These are phyloP conservation scores for Pterobdella sp. DNA, from an alignment of 2,888 invertebrate genomes.

Conservation along the genomic window DNA sequence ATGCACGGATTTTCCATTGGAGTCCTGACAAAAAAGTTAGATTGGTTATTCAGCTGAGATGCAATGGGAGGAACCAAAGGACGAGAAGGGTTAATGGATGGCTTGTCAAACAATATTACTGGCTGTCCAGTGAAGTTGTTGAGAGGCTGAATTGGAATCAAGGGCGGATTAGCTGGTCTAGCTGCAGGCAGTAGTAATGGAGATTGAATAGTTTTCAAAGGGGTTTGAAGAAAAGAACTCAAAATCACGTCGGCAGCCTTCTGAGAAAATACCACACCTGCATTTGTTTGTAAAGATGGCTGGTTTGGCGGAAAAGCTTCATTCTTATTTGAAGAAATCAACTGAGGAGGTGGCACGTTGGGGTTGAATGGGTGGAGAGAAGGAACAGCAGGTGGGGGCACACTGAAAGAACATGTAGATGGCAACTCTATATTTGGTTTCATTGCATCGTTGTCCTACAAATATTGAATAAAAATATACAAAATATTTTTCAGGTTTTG, in stretches of 20 bases:
- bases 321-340: no score
- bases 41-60: not conserved
- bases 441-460: not conserved
- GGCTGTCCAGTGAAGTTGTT: not conserved
- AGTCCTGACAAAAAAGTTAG: no score
- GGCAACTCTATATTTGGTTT: not conserved
- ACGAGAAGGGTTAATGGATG: not conserved
- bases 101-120: not conserved
- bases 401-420: not conserved
- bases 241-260: no score
- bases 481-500: not conserved
- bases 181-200: not conserved
- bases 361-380: not conserved
- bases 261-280: no score
- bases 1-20: no score
- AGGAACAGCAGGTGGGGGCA: not conserved
- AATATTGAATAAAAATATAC: not conserved
- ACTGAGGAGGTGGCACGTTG: slow-evolving; percentile 18
- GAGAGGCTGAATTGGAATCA: not conserved
- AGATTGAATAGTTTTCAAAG: not conserved
- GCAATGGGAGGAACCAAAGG: not conserved
- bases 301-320: no score
- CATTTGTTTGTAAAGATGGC: no score
- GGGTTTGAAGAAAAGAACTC: no score
- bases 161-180: not conserved